Evolutionary conservation across 2,113 vertebrate species (phyloP).

Genomic region (Mormoops blainvillei): DNA sequence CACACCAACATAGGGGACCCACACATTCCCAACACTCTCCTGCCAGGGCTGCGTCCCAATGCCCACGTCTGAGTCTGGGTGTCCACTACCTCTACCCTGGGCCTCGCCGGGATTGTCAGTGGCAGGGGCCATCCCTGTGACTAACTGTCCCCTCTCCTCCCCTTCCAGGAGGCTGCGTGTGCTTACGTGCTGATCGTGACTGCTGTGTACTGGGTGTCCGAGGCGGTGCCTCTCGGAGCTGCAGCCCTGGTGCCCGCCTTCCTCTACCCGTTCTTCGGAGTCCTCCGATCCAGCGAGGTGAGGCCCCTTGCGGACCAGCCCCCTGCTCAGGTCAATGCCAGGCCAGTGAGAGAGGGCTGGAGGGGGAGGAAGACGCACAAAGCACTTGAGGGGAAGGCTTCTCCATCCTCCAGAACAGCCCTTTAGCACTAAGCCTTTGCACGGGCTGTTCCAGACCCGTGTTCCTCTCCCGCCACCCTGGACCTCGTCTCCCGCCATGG

Average conservation of each 20-base stretch:
- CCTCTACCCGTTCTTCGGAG: constrained; percentile 95
- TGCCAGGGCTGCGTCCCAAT: neutral
- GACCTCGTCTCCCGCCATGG: neutral
- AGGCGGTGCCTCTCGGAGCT: constrained; percentile 94
- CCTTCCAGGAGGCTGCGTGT: constrained; percentile 90
- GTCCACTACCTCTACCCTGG: neutral
- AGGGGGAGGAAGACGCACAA: neutral
- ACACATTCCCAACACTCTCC: rapidly evolving
- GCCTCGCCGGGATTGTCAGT: neutral
- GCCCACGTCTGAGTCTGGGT: rapidly evolving
- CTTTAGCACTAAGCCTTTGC: neutral
- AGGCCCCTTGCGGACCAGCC: constrained; percentile 44
- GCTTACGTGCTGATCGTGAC: constrained; percentile 96
- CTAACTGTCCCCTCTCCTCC: neutral
- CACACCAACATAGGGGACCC: neutral
- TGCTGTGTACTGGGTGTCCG: constrained; percentile 95
- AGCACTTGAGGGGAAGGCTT: neutral
- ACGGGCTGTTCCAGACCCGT: neutral
- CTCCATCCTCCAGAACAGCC: neutral
- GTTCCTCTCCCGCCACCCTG: neutral
- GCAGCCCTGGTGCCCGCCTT: constrained; percentile 97
- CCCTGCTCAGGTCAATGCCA: neutral
- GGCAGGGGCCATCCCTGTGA: neutral
- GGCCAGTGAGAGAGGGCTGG: neutral
- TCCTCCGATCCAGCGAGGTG: constrained; percentile 97